Base-by-base conservation (phyloP, 2,888 invertebrate genomes). In the Notocelia uddmanniana region DNA sequence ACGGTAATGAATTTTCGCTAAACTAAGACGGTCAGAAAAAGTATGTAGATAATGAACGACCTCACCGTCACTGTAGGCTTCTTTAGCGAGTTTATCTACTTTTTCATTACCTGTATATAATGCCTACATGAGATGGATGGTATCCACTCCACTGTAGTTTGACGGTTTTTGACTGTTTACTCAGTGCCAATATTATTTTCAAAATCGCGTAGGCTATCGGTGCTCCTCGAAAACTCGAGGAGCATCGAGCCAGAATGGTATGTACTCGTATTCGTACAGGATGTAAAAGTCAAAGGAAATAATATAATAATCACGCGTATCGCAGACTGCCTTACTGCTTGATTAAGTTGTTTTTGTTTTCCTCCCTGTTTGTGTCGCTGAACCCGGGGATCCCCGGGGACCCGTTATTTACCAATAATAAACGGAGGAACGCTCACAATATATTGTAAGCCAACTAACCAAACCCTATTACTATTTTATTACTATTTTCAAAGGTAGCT, bases 321-420 rank as follows among this genome's bases (percentile, higher is more conserved):
- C 15, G 41, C 5, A 2, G 26, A 26, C 15, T n/a, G 34, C 9
- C 13, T 48, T 31, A 62, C 62, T 45, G 13, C 48, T 31, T 23
- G 26, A 31, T 31, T 6, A 19, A 13, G 21, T 70, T 52, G 70
- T 41, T 71, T 70, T 70, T 59, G 19, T 59, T 41, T 59, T 66
- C 59, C 21, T 59, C 37, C 15, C 19, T 66, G 66, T 66, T 59
- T 52, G 45, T 58, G 2, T 50, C 37, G 58, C 26, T 2, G 34
- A 31, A 62, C 26, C 31, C 50, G 48, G 34, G 34, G 52, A 13
- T 41, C 11, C 52, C 21, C 21, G 21, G 64, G 50, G 37, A 31
- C 59, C 26, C 31, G 59, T 54, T 41, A 66, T 66, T 71, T 59
- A 59, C 66, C 41, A 54, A 37, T 59, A 71, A 71, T 31, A 66